A percentile compares a stretch with the other conserved stretches of the same genome.
phyloP scores from a whole-genome alignment of 2,888 invertebrate species.

The Cacoxenus indagator region DNA sequence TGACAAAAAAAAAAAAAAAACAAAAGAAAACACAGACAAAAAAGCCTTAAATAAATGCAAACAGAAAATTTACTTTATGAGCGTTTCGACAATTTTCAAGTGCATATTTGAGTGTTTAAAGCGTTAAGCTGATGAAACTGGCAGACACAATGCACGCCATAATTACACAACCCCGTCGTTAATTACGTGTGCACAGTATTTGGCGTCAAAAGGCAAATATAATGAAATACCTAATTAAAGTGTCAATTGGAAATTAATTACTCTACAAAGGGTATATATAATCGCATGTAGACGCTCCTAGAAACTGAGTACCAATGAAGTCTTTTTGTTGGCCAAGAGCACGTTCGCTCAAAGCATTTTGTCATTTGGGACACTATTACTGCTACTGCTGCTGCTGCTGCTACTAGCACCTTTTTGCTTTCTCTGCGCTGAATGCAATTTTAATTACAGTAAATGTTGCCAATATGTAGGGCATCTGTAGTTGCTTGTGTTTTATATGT shows the following conservation, averaged over 20 bases:
- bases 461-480: too few species aligned
- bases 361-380: too few species aligned
- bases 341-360: neutral
- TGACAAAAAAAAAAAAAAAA: neutral
- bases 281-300: neutral
- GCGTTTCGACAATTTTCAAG: neutral
- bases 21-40: neutral
- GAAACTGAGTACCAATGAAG: too few species aligned
- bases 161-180: conserved; percentile 10
- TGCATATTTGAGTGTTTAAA: neutral
- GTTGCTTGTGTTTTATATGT: too few species aligned
- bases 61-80: neutral
- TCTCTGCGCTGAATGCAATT: conserved; percentile 10
- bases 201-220: neutral
- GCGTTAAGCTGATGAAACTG: neutral
- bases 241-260: conserved; percentile 29
- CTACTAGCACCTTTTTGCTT: neutral
- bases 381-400: neutral
- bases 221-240: conserved; percentile 22
- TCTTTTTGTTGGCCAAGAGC: too few species aligned
- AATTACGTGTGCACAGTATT: neutral
- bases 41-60: neutral
- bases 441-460: conserved; percentile 17
- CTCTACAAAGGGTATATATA: too few species aligned
- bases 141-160: neutral